Percentiles rank a stretch among this genome's conserved stretches.
phyloP scores from a whole-genome alignment of 2,113 vertebrate genomes.

The Brienomyrus brachyistius region DNA sequence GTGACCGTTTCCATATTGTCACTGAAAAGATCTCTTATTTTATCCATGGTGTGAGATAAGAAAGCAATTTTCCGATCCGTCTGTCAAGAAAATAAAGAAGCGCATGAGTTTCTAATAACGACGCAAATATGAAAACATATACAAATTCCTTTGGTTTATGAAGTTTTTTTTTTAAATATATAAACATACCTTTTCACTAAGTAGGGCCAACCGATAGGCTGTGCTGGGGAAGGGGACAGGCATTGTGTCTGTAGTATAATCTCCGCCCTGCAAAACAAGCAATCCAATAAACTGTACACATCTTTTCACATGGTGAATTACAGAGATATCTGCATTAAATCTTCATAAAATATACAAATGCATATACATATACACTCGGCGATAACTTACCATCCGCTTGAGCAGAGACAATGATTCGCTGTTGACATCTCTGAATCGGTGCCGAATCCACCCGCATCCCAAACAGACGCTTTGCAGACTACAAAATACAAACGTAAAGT shows the following conservation, averaged over 20 bases:
- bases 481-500: neutral
- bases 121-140: neutral
- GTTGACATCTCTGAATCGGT: neutral
- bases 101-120: neutral
- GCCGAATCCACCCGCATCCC: neutral
- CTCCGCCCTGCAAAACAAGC: constrained; percentile 5
- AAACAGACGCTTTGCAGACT: neutral
- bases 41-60: neutral
- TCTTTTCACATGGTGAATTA: neutral
- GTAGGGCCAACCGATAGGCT: neutral
- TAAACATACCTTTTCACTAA: neutral
- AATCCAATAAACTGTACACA: neutral
- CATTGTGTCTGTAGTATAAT: neutral
- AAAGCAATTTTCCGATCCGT: neutral
- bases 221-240: neutral
- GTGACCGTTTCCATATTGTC: neutral
- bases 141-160: neutral
- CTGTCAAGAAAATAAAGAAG: neutral
- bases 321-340: neutral
- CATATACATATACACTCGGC: neutral
- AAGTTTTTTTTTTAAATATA: neutral
- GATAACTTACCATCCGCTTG: neutral
- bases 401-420: neutral
- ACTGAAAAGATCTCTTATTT: neutral
- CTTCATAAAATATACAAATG: neutral